A percentile compares a stretch with the other conserved stretches of the same genome.
Conservation (phyloP, 2,888 invertebrate genomes). For the Timema cristinae region DNA sequence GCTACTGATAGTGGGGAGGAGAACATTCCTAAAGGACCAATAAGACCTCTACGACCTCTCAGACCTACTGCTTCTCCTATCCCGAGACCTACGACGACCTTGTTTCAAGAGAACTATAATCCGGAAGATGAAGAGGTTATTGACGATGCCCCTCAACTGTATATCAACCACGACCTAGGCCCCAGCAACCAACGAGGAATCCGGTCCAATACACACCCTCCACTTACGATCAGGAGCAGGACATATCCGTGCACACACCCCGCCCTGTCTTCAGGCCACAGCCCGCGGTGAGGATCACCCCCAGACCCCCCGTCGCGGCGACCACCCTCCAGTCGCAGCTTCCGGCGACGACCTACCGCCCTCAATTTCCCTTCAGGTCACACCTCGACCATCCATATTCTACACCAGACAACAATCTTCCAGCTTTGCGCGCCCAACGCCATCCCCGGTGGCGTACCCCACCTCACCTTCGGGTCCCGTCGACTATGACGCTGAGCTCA, state of each 20-base stretch:
- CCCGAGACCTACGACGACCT: conserved; percentile 55
- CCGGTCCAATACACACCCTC: conserved; percentile 21
- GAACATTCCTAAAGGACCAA: conserved; percentile 53
- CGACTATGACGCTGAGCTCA: conserved; percentile 72
- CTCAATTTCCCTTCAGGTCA: conserved; percentile 52
- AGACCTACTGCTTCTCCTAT: conserved; percentile 46
- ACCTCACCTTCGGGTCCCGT: conserved; percentile 31
- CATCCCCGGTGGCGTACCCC: conserved; percentile 33
- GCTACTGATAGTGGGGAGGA: conserved; percentile 51
- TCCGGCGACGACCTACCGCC: conserved; percentile 64
- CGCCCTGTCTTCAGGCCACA: conserved; percentile 50
- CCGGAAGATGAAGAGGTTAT: conserved; percentile 58
- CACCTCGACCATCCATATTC: conserved; percentile 31
- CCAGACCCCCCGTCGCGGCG: conserved; percentile 54
- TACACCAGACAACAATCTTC: conserved; percentile 38
- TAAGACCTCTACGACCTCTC: conserved; percentile 34
- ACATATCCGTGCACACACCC: conserved; percentile 52
- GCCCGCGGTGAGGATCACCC: conserved; percentile 56
- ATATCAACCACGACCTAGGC: background rate
- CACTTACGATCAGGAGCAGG: conserved; percentile 40
- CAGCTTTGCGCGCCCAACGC: conserved; percentile 31
- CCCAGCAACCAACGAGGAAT: conserved; percentile 10
- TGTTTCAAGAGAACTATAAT: conserved; percentile 66
- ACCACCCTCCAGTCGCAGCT: conserved; percentile 43
- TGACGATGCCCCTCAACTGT: conserved; percentile 53